Evolutionary conservation across 2,113 vertebrate species (phyloP), one percentile per base, ranked within the genome.

Genomic region (Pipra filicauda): DNA sequence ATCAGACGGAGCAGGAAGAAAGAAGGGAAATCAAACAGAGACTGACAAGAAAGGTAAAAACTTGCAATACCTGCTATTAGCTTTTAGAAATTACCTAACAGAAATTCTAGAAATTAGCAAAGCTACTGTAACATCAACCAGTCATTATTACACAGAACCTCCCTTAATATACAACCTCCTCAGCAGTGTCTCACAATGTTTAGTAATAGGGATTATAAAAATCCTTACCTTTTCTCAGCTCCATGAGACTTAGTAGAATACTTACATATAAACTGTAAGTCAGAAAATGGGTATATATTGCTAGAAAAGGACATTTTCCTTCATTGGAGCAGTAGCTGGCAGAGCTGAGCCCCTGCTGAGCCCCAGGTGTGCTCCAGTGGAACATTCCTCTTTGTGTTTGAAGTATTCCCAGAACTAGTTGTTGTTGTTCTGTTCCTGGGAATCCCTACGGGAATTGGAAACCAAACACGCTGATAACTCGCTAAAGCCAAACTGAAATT

Each of bases 1-100:
- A 99, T 93, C 99, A 99, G 97, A 99, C 98, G 22, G 99, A 99
- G 64, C 99, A 99, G 92, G 99, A 99, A 69, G 99, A 99, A 97
- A 98, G 99, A 91, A 98, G 99, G 59, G 99, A 99, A 97, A 99
- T 99, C 96, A 99, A 99, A 95, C 99, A 99, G 95, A 98, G 99
- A 79, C 96, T 99, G 82, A 99, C 99, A 62, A 98, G 99, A 98
- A 99, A 99, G 99, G 99, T 99, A 98, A 96, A 79, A 12, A 22
- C 27, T 43, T 64, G 16, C 35, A 73, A 59, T n/a, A 39, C 9
- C 24, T 62, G 51, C 78, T 64, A 15, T 31, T 41, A 48, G 52
- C 26, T 41, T 92, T 48, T 74, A 75, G 59, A 91, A 82, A 62
- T 39, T 52, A 15, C 8, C 49, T 27, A 51, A 27, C 27, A 51